These are phyloP conservation scores for Aurelia sp. DNA, from an alignment of 30 jellyfish, hydroid and myxozoan species.

Conservation along the genomic window DNA sequence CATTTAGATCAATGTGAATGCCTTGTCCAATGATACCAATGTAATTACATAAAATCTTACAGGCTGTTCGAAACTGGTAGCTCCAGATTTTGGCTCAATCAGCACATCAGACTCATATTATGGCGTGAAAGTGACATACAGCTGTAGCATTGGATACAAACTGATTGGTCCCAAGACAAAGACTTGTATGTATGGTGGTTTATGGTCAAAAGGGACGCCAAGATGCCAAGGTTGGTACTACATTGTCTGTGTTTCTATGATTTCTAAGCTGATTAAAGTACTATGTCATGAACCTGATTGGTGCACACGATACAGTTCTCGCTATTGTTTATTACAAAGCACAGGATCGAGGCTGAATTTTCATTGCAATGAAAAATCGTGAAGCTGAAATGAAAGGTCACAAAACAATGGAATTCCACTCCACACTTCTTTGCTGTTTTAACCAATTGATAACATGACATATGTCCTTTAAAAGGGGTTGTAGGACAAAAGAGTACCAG, in stretches of 20 bases:
- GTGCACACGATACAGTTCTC: no score
- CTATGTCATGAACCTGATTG: no score
- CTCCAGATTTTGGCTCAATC: conserved; percentile 65
- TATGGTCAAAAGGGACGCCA: conserved; percentile 80
- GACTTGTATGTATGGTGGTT: conserved; percentile 83
- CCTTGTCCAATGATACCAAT: not conserved
- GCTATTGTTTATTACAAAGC: no score
- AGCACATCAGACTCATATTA: conserved; percentile 50
- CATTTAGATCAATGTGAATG: not conserved
- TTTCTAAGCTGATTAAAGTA: not conserved
- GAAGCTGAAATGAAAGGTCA: no score
- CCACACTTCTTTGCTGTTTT: no score
- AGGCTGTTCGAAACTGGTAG: conserved; percentile 70
- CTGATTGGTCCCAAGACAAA: conserved; percentile 41
- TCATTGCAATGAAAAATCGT: no score
- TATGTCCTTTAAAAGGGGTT: no score
- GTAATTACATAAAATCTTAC: not conserved
- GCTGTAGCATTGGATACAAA: conserved; percentile 57
- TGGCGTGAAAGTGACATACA: conserved; percentile 71
- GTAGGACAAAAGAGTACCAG: no score
- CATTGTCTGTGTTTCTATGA: not conserved
- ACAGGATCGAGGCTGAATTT: no score
- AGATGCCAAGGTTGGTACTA: conserved; percentile 76
- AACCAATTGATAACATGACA: no score
- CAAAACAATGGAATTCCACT: no score